Base-by-base conservation (phyloP, 2,888 invertebrate genomes). In the Mellilla xanthometata region DNA sequence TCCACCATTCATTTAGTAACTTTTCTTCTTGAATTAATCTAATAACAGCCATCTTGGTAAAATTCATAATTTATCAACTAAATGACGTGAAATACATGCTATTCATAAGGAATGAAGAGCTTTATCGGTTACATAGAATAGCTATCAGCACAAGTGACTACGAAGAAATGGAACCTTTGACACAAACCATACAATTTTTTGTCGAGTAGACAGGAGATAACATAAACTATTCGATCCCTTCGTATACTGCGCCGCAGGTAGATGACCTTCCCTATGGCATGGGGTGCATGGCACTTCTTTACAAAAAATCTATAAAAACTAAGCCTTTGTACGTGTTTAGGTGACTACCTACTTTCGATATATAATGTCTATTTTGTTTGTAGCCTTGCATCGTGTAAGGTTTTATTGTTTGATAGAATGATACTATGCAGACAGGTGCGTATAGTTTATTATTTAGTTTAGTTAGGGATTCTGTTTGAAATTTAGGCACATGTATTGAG, bases 191-290 rank as follows among this genome's bases (percentile, higher is more conserved):
- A 34, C 36, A 24, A 50, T 56, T 57, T 58, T 53, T 54, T 44
- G 13, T 40, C 12, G 34, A 42, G 47, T 12, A 10, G 27, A 54
- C 35, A 42, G 50, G 50, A 42, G 50, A 51, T 49, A 55, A 48
- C 45, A 49, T 54, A 45, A 59, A 53, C 45, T 54, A 27, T 13
- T 49, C 33, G 45, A 50, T 58, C 58, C 56, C 54, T 54, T 56
- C 55, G 47, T 39, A 51, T 49, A 43, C 42, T 19, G 42, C 42
- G 44, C 39, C 52, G 68, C 70, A 70, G 70, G 70, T 70, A 70
- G 68, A 60, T 61, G 64, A 65, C 61, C 62, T 63, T 64, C 60
- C 43, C 43, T 52, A 47, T 38, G 50, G 60, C 54, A 51, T 52
- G 45, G 49, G 49, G 53, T 56, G 52, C 49, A 49, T 36, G 29